These are phyloP conservation scores for Drosophila merina DNA, from an alignment of 2,888 invertebrate species.

Conservation along the genomic window DNA sequence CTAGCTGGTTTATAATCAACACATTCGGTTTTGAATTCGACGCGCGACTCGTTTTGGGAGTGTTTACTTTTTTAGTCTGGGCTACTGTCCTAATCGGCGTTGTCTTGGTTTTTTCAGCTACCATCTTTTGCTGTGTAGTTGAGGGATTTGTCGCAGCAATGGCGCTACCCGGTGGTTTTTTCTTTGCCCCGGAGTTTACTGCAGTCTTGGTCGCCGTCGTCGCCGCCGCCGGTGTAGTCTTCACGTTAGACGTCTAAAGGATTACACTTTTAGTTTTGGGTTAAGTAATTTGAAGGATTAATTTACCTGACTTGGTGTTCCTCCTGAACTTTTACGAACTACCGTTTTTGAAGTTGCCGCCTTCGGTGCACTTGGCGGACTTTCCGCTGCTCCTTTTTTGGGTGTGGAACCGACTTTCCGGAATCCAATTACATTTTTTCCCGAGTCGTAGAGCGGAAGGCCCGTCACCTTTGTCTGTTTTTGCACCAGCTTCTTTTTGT, in stretches of 20 bases:
- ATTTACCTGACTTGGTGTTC: conserved; percentile 3
- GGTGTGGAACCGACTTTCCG: conserved; percentile 17
- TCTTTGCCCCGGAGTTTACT: background rate
- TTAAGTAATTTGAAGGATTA: background rate
- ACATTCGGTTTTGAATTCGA: conserved; percentile 40
- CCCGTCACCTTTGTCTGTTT: background rate
- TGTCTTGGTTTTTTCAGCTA: background rate
- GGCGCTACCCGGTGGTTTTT: background rate
- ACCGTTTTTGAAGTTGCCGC: background rate
- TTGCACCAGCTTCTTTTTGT: background rate
- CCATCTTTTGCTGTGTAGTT: background rate
- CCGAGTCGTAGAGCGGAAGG: conserved; percentile 49
- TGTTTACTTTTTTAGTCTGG: background rate
- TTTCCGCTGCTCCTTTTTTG: background rate
- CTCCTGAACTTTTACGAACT: background rate
- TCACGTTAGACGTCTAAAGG: background rate
- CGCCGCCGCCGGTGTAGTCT: background rate
- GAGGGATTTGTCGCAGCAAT: background rate
- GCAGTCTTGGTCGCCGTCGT: background rate
- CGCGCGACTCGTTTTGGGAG: background rate
- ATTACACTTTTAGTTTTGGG: background rate
- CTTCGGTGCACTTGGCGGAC: background rate
- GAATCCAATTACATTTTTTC: conserved; percentile 58
- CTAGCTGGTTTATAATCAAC: conserved; percentile 54
- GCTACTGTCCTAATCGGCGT: background rate